phyloP scores from a whole-genome alignment of 1,140 invertebrate species.

The Cepaea nemoralis region DNA sequence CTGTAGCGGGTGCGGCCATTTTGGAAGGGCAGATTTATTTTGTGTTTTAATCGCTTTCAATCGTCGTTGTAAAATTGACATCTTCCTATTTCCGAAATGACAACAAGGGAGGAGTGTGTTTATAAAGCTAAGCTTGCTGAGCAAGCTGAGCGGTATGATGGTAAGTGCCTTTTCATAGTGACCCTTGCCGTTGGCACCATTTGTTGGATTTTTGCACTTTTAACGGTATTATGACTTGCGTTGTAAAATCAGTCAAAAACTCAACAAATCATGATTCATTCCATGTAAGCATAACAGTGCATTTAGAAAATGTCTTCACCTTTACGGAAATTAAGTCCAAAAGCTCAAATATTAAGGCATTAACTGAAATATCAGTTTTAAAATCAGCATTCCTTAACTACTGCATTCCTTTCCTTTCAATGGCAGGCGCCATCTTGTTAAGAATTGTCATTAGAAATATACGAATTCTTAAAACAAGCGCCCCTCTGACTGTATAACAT shows the following conservation, averaged over 20 bases:
- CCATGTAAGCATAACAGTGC: not conserved
- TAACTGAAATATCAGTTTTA: not conserved
- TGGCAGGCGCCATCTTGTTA: conserved; percentile 4
- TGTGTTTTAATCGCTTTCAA: conserved; percentile 55
- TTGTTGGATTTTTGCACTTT: not conserved
- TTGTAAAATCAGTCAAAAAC: not conserved
- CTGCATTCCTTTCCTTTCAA: not conserved
- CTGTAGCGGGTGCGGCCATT: conserved; percentile 64
- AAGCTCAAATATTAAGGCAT: not conserved
- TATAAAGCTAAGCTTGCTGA: conserved; percentile 71
- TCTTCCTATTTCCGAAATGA: conserved; percentile 54
- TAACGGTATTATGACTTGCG: not conserved
- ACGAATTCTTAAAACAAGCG: no score
- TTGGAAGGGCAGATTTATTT: conserved; percentile 40
- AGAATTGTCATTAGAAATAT: no score
- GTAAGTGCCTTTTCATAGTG: conserved; percentile 50
- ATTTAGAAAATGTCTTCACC: not conserved
- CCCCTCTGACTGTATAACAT: no score
- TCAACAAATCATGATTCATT: not conserved
- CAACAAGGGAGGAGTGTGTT: conserved; percentile 64
- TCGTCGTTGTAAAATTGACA: conserved; percentile 49
- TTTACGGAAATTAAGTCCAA: not conserved
- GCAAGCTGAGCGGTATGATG: conserved; percentile 72
- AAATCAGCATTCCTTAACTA: not conserved
- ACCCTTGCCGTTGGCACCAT: conserved; percentile 12